Percentiles rank a stretch among this genome's conserved stretches.
phyloP scores from a whole-genome alignment of 2,888 invertebrate species.

The Scotopteryx bipunctaria region DNA sequence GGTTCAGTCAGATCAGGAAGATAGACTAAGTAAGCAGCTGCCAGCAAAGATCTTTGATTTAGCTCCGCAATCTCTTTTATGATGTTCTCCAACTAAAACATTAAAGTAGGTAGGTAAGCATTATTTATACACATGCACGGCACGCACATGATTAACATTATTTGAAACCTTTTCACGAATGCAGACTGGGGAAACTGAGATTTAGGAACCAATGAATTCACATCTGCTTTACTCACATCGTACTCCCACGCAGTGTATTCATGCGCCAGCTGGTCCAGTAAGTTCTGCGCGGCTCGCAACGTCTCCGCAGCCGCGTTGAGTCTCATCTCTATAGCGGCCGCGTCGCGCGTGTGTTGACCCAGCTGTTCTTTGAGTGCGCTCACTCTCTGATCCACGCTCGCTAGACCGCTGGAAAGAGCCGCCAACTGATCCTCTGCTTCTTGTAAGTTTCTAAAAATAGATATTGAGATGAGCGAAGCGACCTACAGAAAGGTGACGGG shows the following conservation, averaged over 20 bases:
- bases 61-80: conserved; percentile 85
- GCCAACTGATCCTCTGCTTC: conserved; percentile 93
- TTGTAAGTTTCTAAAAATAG: conserved; percentile 85
- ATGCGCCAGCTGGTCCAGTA: conserved; percentile 93
- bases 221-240: conserved; percentile 69
- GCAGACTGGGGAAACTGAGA: no score
- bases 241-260: conserved; percentile 94
- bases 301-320: conserved; percentile 90
- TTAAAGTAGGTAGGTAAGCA: no score
- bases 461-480: no score
- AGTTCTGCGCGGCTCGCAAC: conserved; percentile 87
- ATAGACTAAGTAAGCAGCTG: conserved; percentile 91
- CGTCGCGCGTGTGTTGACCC: conserved; percentile 95
- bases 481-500: no score
- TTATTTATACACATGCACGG: no score
- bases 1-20: conserved; percentile 88
- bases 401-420: conserved; percentile 89
- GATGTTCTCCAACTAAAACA: conserved; percentile 82
- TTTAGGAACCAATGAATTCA: no score
- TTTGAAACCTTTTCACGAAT: no score
- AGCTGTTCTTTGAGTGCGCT: conserved; percentile 89
- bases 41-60: conserved; percentile 86
- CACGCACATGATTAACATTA: no score
- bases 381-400: conserved; percentile 92
- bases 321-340: conserved; percentile 94